A percentile compares a stretch with the other conserved stretches of the same genome.
These are phyloP conservation scores for Mohoua ochrocephala DNA, from an alignment of 2,113 vertebrate genomes.

Conservation along the genomic window DNA sequence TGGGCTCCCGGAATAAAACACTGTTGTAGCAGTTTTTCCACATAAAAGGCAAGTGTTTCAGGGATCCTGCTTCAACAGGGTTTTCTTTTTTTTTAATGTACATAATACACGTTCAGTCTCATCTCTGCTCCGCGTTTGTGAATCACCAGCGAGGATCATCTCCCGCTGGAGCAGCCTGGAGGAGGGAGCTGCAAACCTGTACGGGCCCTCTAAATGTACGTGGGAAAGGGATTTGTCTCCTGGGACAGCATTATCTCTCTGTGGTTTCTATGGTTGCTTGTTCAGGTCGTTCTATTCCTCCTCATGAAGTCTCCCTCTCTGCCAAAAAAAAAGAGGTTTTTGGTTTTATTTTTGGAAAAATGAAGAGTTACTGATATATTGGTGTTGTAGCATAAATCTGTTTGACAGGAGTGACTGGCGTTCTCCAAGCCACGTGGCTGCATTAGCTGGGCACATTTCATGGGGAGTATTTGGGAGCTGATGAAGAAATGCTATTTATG, in stretches of 20 bases:
- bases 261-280: not conserved
- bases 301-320: not conserved
- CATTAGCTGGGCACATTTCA: not conserved
- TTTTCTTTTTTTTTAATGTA: not conserved
- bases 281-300: not conserved
- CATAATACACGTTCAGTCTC: not conserved
- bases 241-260: not conserved
- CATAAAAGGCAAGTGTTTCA: constrained; percentile 21
- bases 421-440: not conserved
- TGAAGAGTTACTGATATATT: not conserved
- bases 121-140: not conserved
- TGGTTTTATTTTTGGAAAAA: not conserved
- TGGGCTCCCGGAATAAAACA: constrained; percentile 35
- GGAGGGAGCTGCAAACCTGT: not conserved
- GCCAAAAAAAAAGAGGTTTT: not conserved
- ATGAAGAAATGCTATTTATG: not conserved
- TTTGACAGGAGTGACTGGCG: not conserved
- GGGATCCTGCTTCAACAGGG: not conserved
- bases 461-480: not conserved
- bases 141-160: not conserved
- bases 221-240: not conserved
- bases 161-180: not conserved
- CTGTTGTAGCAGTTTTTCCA: not conserved
- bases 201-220: not conserved
- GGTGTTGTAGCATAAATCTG: not conserved